Base-by-base conservation (phyloP, 2,888 invertebrate genomes). In the Polia nebulosa region DNA sequence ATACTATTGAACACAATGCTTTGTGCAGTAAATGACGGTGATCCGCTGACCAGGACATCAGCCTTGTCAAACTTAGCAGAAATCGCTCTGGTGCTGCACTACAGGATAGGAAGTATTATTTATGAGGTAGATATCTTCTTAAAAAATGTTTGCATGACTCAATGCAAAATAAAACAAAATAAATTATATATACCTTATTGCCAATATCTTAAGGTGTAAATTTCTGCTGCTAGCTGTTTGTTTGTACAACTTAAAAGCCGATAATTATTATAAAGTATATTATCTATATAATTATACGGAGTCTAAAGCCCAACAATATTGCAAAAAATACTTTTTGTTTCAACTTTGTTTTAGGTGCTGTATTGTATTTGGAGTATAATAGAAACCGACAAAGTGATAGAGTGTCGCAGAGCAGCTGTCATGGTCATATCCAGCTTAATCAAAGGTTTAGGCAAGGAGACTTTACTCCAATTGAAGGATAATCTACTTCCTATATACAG, bases 21-120 rank as follows among this genome's bases (percentile, higher is more conserved):
- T 32, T 94, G 94, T 79, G 97, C 97, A 3, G 96, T 97, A 36
- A 96, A 97, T 81, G 98, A 98, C 89, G 89, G 95, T 4, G 98
- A 98, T 87, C 96, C 97, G 20, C 91, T 98, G 34, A 96, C 98
- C 49, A 96, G 98, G 83, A 97, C 98, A 20, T 98, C 98, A 3
- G 97, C 98, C 85, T 94, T 99, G 62, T 98, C 98, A 0, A 98
- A 98, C 90, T 94, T 99, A 51, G 98, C 98, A 0, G 98, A 98
- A 92, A 95, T 98, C 20, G 98, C 98, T 82, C 95, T 97, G 79
- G 96, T 97, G 5, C 92, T 99, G 51, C 96, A 97, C 62, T 98
- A 97, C 86, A 97, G 97, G 84, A 92, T 98, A 7, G 98, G 98
- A 34, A 93, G 96, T 68, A 96, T 97, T 68, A 94, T 98, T 64